Evolutionary conservation across 2,113 vertebrate genomes (phyloP).

Genomic region (Paedocypris sp.): DNA sequence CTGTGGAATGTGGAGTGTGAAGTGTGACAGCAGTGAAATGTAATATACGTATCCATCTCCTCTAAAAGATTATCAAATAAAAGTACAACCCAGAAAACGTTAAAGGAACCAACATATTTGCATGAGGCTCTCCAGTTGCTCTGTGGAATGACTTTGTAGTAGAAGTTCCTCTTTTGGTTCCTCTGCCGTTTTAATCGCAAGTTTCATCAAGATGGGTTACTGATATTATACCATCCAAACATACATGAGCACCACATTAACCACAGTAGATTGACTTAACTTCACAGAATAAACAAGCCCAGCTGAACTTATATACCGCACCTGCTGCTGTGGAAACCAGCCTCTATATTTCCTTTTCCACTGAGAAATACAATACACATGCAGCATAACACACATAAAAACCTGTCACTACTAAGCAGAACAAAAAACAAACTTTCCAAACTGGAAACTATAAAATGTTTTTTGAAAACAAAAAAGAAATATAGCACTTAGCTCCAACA

Average conservation of each 20-base stretch:
- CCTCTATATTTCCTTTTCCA: slow-evolving; percentile 25
- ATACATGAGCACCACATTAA: neutral
- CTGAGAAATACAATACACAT: slow-evolving; percentile 19
- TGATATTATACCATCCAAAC: neutral
- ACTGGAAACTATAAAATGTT: too few relatives aligned
- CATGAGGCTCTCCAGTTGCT: slow-evolving; percentile 21
- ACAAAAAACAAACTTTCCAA: neutral
- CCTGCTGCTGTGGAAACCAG: slow-evolving; percentile 28
- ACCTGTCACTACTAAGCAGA: slow-evolving; percentile 8
- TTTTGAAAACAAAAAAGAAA: too few relatives aligned
- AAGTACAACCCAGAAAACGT: neutral
- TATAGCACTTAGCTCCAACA: too few relatives aligned
- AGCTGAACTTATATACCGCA: slow-evolving; percentile 23
- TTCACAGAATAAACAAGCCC: slow-evolving; percentile 27
- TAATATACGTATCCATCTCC: too few relatives aligned
- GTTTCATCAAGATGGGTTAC: slow-evolving; percentile 2
- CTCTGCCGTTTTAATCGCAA: slow-evolving; percentile 12
- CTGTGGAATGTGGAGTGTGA: too few relatives aligned
- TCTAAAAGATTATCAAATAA: too few relatives aligned
- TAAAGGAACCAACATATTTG: slow-evolving; percentile 23
- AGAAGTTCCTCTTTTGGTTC: slow-evolving; percentile 37
- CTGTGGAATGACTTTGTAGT: slow-evolving; percentile 7
- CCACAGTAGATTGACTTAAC: slow-evolving; percentile 15
- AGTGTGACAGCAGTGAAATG: too few relatives aligned
- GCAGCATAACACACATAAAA: neutral